phyloP scores from a whole-genome alignment of 2,797 vertebrate genomes.

The Peromyscus nudipes region DNA sequence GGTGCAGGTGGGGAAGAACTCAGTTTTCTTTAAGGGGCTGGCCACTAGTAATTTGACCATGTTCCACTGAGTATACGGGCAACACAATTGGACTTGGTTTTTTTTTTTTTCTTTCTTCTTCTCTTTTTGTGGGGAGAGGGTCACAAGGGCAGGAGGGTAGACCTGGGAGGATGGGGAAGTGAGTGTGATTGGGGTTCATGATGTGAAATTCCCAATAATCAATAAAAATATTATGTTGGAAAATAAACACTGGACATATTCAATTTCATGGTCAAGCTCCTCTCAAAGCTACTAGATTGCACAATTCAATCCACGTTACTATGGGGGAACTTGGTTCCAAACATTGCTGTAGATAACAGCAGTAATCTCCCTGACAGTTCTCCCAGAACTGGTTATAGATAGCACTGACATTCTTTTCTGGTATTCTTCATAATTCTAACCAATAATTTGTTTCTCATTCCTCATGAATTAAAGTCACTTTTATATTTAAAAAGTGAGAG shows the following conservation, averaged over 20 bases:
- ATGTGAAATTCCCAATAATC: background rate
- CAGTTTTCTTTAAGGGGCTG: background rate
- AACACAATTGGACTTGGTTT: background rate
- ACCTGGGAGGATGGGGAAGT: background rate
- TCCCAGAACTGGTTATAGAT: background rate
- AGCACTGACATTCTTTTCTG: background rate
- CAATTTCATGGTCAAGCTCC: slow-evolving; percentile 60
- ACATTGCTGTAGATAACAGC: background rate
- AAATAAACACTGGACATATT: slow-evolving; percentile 56
- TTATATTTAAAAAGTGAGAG: slow-evolving; percentile 40
- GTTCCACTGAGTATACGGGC: background rate
- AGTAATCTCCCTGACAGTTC: background rate
- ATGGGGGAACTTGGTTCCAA: background rate
- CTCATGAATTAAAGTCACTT: slow-evolving; percentile 23
- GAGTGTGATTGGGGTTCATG: background rate
- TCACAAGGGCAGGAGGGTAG: background rate
- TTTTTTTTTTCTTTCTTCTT: background rate
- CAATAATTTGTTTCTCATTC: slow-evolving; percentile 22
- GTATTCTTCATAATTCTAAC: slow-evolving; percentile 33
- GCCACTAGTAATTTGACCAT: background rate
- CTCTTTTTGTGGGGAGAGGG: background rate
- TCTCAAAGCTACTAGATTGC: slow-evolving; percentile 55
- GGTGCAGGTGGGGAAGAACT: background rate
- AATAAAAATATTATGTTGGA: background rate
- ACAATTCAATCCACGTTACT: slow-evolving; percentile 57